These are phyloP conservation scores for Bathynomus jamesi DNA, from an alignment of 1,140 invertebrate species.

Conservation along the genomic window DNA sequence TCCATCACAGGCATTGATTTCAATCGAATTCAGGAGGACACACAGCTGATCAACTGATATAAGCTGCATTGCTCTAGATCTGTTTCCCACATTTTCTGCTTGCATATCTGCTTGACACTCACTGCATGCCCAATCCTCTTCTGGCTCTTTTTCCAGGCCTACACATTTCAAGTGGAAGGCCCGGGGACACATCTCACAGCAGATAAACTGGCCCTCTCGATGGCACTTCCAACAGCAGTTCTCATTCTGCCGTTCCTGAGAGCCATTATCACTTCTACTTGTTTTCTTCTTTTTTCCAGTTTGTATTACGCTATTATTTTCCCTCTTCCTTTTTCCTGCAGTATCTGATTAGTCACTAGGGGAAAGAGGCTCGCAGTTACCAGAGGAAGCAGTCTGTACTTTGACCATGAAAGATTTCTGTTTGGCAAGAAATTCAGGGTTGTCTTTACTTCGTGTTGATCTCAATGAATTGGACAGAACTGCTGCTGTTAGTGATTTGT, in stretches of 20 bases:
- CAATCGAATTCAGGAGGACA: slow-evolving; percentile 62
- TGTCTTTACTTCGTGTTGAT: slow-evolving; percentile 26
- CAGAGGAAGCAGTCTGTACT: slow-evolving; percentile 27
- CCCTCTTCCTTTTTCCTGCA: slow-evolving; percentile 20
- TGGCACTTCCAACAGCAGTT: slow-evolving; percentile 84
- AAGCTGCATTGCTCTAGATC: slow-evolving; percentile 61
- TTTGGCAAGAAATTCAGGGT: slow-evolving; percentile 37
- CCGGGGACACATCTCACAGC: slow-evolving; percentile 74
- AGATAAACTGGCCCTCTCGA: slow-evolving; percentile 54
- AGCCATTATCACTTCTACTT: neutral
- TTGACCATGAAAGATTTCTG: slow-evolving; percentile 37
- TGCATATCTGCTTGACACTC: slow-evolving; percentile 72
- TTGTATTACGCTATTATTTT: slow-evolving; percentile 5
- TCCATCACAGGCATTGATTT: slow-evolving; percentile 59
- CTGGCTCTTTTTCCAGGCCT: slow-evolving; percentile 48
- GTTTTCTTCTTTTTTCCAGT: neutral
- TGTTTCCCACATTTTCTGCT: slow-evolving; percentile 64
- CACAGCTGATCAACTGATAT: slow-evolving; percentile 63
- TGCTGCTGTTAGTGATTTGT: neutral
- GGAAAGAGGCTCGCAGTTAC: neutral
- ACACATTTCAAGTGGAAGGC: slow-evolving; percentile 74
- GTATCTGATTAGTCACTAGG: slow-evolving; percentile 17
- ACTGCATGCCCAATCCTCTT: slow-evolving; percentile 70
- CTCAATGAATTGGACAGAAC: neutral
- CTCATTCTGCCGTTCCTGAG: slow-evolving; percentile 55